phyloP scores from a whole-genome alignment of 2,888 invertebrate species.

The Campoplex nolae region DNA sequence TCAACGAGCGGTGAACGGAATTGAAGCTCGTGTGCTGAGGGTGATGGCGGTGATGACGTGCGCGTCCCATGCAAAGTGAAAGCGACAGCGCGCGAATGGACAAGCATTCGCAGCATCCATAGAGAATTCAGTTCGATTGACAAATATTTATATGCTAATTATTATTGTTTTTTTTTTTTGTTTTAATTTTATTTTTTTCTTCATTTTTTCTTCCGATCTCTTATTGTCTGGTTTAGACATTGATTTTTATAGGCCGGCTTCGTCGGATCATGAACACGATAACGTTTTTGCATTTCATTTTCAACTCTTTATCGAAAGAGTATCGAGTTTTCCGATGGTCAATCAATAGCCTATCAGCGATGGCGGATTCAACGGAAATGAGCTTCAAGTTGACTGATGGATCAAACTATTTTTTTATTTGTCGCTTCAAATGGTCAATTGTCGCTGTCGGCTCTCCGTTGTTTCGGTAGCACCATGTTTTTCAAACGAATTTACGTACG shows the following conservation, averaged over 20 bases:
- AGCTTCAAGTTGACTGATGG: neutral
- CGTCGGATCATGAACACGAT: neutral
- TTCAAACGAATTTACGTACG: neutral
- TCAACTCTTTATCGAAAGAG: neutral
- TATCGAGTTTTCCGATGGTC: neutral
- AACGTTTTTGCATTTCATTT: neutral
- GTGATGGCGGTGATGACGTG: slow-evolving; percentile 24
- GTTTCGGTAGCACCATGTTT: neutral
- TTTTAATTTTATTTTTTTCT: neutral
- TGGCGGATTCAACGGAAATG: neutral
- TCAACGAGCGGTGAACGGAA: slow-evolving; percentile 75
- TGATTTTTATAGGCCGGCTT: neutral
- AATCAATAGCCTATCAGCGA: neutral
- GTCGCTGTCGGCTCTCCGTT: too few relatives aligned
- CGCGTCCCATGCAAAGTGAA: slow-evolving; percentile 6
- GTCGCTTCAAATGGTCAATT: neutral
- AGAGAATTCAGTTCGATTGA: slow-evolving; percentile 6
- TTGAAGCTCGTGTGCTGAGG: slow-evolving; percentile 53
- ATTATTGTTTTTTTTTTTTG: neutral
- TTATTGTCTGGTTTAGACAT: neutral
- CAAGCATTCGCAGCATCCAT: slow-evolving; percentile 6
- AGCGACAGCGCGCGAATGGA: slow-evolving; percentile 12
- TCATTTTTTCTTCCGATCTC: neutral
- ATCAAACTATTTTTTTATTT: neutral
- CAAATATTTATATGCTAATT: slow-evolving; percentile 15